Base-by-base conservation (phyloP, 1,140 invertebrate species). In the Trichonephila clavata region DNA sequence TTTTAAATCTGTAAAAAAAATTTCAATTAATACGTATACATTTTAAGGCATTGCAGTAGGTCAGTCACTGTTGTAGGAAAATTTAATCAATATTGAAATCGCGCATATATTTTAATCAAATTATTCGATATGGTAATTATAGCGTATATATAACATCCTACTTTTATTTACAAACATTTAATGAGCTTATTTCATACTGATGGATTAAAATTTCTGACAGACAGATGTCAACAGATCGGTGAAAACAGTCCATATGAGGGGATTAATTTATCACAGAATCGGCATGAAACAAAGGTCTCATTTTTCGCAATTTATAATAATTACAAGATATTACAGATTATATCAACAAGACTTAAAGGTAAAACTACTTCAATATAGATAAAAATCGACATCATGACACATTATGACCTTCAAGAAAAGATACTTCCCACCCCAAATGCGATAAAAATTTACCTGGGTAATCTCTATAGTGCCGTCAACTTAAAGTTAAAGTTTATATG, bases 401-500 rank as follows among this genome's bases (percentile, higher is more conserved):
- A 87, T 87, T 61, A 39, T 87, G 86, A 87, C 86, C 86, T 87
- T 87, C 86, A 87, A 63, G 20, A 2, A 87, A 65, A 21, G 59
- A 39, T 63, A 57, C 60, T 32, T 63, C 86, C 86, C 60, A 87
- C 60, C 86, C 32, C 18, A 60, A 63, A 27, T 27, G 5, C 10
- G 21, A 63, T 21, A 63, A 87, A 63, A 87, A 63, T 32, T 63
- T 63, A 39, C 39, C 86, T 57, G 24, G 1, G 60, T 39, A 63
- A 61, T 63, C 39, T 21, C 60, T 2, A 43, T 8, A 39, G 18
- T 63, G 86, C 32, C 18, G 6, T 10, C 14, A 63, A 61, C 63
- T 8, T 21, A 16, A n/a, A 24, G 20, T 87, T 32, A 13, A 18
- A 20, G 21, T 61, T 24, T 10, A n/a, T 27, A 16, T 16, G 39